phyloP scores from a whole-genome alignment of 2,797 vertebrate species.

The Orientallactaga sibirica region DNA sequence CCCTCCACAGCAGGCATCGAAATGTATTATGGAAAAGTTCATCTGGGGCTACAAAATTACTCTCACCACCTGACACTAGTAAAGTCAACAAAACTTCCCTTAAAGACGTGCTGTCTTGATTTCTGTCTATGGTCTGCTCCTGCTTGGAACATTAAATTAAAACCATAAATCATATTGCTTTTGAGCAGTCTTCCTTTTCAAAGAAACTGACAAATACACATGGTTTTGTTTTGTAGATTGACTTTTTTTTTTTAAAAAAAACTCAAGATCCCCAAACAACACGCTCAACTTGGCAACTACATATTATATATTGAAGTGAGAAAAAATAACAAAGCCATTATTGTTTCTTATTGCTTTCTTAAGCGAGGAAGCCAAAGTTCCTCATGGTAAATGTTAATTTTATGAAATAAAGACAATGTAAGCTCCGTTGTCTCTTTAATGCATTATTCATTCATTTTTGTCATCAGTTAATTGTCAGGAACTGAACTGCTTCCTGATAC shows the following conservation, averaged over 20 bases:
- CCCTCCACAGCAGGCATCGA: slow-evolving; percentile 5
- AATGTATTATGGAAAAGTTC: slow-evolving; percentile 23
- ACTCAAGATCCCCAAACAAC: background rate
- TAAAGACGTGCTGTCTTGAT: slow-evolving; percentile 11
- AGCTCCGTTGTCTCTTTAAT: background rate
- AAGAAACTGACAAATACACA: slow-evolving; percentile 18
- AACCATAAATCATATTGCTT: slow-evolving; percentile 29
- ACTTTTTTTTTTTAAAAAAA: background rate
- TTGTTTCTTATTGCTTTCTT: slow-evolving; percentile 36
- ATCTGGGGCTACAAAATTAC: slow-evolving; percentile 3
- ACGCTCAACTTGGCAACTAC: background rate
- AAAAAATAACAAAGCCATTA: slow-evolving; percentile 12
- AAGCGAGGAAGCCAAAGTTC: slow-evolving; percentile 13
- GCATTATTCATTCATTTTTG: background rate
- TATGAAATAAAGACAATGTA: slow-evolving; percentile 25
- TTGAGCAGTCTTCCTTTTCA: background rate
- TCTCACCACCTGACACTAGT: background rate
- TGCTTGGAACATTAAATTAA: slow-evolving; percentile 12
- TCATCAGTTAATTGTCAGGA: slow-evolving; percentile 42
- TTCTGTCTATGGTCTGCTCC: slow-evolving; percentile 6
- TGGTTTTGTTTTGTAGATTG: slow-evolving; percentile 44
- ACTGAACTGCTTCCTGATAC: background rate
- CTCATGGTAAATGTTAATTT: background rate
- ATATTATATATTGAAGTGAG: slow-evolving; percentile 17
- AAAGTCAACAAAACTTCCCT: slow-evolving; percentile 24